Evolutionary conservation across 2,888 invertebrate genomes (phyloP).

Genomic region (Plagiodera versicolora): DNA sequence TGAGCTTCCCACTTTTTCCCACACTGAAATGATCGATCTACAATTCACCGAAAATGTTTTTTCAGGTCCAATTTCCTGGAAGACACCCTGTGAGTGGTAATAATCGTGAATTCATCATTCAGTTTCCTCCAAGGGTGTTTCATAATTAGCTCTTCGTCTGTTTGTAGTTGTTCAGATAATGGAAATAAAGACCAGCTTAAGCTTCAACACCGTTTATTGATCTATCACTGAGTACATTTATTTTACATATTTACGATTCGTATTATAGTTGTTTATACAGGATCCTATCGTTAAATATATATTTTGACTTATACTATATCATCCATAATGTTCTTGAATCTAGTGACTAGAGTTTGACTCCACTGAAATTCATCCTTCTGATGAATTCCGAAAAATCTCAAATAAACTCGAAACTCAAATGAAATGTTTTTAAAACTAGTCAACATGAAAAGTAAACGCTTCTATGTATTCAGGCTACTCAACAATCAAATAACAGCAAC

Average conservation of each 20-base stretch:
- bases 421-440: conserved; percentile 22
- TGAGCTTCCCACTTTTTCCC: too few species aligned
- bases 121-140: conserved; percentile 8
- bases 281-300: conserved; percentile 10
- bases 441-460: conserved; percentile 19
- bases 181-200: conserved; percentile 11
- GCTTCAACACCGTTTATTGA: conserved; percentile 22
- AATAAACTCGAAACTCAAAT: conserved; percentile 16
- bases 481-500: conserved; percentile 17
- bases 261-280: conserved; percentile 12
- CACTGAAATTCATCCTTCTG: conserved; percentile 18
- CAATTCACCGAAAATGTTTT: neutral
- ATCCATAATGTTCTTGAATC: conserved; percentile 22
- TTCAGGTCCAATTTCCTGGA: neutral
- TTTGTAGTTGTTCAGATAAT: neutral
- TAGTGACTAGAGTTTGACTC: conserved; percentile 34
- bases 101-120: conserved; percentile 1
- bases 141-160: neutral
- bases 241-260: conserved; percentile 21
- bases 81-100: neutral
- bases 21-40: too few species aligned
- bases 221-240: conserved; percentile 18
- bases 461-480: conserved; percentile 14
- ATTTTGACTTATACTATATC: conserved; percentile 10
- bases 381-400: conserved; percentile 21